These are phyloP conservation scores for Lepus americanus DNA, from an alignment of 2,113 vertebrate genomes.

Conservation along the genomic window DNA sequence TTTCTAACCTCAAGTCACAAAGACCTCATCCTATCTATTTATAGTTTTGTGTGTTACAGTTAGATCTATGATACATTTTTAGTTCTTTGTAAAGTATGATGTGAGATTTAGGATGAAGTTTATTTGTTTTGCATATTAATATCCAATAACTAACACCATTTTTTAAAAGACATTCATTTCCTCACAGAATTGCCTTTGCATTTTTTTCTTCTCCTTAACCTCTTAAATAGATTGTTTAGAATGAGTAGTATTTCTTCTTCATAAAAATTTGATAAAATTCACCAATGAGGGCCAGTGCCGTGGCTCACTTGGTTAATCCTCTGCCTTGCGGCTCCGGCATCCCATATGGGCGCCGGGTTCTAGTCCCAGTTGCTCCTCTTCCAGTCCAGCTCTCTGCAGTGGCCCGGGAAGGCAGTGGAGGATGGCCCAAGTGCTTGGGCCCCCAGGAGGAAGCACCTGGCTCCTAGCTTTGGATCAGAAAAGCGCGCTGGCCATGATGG, in stretches of 20 bases:
- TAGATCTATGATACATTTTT: not conserved
- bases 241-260: conserved; percentile 13
- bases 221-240: not conserved
- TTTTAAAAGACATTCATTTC: not conserved
- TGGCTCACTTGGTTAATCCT: too few relatives aligned
- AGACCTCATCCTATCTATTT: conserved; percentile 9
- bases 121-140: not conserved
- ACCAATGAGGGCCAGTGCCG: not conserved
- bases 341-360: too few relatives aligned
- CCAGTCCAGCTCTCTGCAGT: too few relatives aligned
- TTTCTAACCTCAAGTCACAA: not conserved
- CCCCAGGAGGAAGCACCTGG: too few relatives aligned
- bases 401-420: too few relatives aligned
- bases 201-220: not conserved
- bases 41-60: not conserved
- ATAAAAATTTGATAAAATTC: not conserved
- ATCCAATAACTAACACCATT: not conserved
- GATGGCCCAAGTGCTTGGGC: too few relatives aligned
- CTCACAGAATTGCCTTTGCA: not conserved
- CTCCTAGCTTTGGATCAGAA: too few relatives aligned
- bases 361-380: too few relatives aligned
- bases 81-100: not conserved
- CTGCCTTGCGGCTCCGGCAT: too few relatives aligned
- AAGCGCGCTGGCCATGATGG: too few relatives aligned
- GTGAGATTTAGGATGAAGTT: not conserved